Percentiles rank a stretch among this genome's conserved stretches.
Conservation (phyloP, 1,140 invertebrate genomes). For the Macrotrachela quadricornifera region DNA sequence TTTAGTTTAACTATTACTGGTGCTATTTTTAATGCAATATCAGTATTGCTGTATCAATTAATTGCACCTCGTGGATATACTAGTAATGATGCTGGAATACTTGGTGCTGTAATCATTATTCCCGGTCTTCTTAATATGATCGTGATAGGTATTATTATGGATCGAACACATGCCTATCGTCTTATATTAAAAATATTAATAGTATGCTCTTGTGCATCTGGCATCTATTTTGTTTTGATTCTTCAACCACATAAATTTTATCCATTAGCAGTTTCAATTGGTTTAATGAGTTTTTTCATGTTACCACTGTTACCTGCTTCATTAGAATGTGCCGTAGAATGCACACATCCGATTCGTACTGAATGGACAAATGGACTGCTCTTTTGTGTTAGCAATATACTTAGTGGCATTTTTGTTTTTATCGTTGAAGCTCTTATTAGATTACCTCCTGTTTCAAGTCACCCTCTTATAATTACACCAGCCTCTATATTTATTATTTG, state of each 20-base stretch:
- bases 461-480: no score
- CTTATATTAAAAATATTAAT: conserved; percentile 25
- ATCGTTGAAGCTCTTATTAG: no score
- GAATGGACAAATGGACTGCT: conserved; percentile 30
- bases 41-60: conserved; percentile 32
- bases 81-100: conserved; percentile 28
- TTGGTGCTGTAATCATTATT: conserved; percentile 30
- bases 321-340: conserved; percentile 31
- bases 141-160: conserved; percentile 23
- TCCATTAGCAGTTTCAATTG: conserved; percentile 16
- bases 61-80: conserved; percentile 29
- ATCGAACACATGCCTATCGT: conserved; percentile 28
- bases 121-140: conserved; percentile 25
- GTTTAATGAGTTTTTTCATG: conserved; percentile 27
- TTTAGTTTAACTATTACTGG: conserved; percentile 29
- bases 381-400: conserved; percentile 28
- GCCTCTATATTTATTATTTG: no score
- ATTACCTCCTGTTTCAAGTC: no score
- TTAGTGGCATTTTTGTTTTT: background rate
- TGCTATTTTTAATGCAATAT: conserved; percentile 30
- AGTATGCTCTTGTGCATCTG: conserved; percentile 15
- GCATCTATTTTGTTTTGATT: conserved; percentile 14
- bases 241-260: conserved; percentile 11
- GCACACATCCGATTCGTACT: conserved; percentile 31
- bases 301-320: conserved; percentile 30